A percentile compares a stretch with the other conserved stretches of the same genome.
Evolutionary conservation across 1,140 invertebrate genomes (phyloP).

Genomic region (Hyles euphorbiae): DNA sequence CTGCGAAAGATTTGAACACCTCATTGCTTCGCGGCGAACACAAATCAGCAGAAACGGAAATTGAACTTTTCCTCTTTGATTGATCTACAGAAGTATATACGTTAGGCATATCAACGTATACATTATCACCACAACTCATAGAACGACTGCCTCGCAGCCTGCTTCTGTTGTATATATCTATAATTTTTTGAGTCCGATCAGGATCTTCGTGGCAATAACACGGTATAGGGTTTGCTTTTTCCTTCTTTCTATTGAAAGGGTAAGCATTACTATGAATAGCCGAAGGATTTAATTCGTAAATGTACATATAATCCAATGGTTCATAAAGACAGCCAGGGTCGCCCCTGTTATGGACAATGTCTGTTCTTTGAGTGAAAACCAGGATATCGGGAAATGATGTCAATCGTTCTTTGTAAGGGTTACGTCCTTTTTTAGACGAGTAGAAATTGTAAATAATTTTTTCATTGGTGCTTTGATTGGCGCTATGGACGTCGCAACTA

Average conservation of each 20-base stretch:
- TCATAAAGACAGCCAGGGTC: slow-evolving; percentile 38
- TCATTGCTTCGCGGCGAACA: not conserved
- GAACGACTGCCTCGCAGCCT: slow-evolving; percentile 14
- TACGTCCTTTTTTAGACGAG: not conserved
- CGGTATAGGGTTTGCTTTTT: slow-evolving; percentile 29
- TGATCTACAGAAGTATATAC: not conserved
- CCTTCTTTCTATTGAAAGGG: slow-evolving; percentile 38
- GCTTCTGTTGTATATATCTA: slow-evolving; percentile 1
- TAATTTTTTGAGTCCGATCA: slow-evolving; percentile 13
- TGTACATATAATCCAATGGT: slow-evolving; percentile 31
- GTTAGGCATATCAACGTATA: slow-evolving; percentile 25
- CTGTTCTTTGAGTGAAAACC: not conserved
- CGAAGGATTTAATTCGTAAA: slow-evolving; percentile 33
- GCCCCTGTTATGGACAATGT: slow-evolving; percentile 36
- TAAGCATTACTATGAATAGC: slow-evolving; percentile 20
- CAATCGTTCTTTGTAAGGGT: slow-evolving; percentile 7
- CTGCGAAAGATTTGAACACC: not conserved
- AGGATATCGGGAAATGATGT: slow-evolving; percentile 14
- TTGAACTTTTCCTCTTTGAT: too few species aligned
- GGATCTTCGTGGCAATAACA: slow-evolving; percentile 40
- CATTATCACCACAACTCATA: slow-evolving; percentile 38
- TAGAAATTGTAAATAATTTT: too few species aligned
- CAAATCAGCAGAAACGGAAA: too few species aligned
- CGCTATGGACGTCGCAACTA: too few species aligned
- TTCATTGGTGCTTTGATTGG: too few species aligned